These are phyloP conservation scores for Antheraea mylitta DNA, from an alignment of 1,140 invertebrate genomes.

Conservation along the genomic window DNA sequence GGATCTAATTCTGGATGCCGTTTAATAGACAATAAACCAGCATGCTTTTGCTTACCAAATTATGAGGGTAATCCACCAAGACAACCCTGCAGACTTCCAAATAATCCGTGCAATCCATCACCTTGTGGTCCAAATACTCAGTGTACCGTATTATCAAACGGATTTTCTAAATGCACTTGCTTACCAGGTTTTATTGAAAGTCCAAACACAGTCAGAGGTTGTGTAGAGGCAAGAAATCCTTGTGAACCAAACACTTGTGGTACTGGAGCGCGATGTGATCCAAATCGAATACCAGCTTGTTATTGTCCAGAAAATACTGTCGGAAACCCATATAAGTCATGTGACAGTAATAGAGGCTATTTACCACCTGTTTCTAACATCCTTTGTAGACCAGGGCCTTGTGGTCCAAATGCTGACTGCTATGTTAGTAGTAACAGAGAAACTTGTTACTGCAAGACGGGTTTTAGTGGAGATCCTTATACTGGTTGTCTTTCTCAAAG, in stretches of 20 bases:
- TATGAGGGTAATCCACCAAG: constrained; percentile 92
- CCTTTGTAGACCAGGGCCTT: constrained; percentile 87
- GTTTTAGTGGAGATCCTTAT: constrained; percentile 89
- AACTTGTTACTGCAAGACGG: constrained; percentile 88
- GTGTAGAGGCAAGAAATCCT: constrained; percentile 86
- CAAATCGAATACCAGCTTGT: constrained; percentile 86
- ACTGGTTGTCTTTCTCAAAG: constrained; percentile 83
- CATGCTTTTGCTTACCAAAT: constrained; percentile 92
- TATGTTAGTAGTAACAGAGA: constrained; percentile 87
- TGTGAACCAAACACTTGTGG: constrained; percentile 92
- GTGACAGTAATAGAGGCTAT: constrained; percentile 78
- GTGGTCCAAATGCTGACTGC: constrained; percentile 89
- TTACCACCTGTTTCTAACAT: constrained; percentile 70
- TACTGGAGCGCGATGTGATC: constrained; percentile 87
- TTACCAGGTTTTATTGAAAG: constrained; percentile 90
- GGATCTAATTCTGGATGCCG: constrained; percentile 90
- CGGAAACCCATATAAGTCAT: constrained; percentile 89
- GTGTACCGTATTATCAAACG: constrained; percentile 88
- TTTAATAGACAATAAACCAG: constrained; percentile 83
- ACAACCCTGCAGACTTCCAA: constrained; percentile 82
- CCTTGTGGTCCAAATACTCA: constrained; percentile 94
- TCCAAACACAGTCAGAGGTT: constrained; percentile 92
- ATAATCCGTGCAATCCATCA: constrained; percentile 89
- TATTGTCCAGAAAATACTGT: constrained; percentile 87
- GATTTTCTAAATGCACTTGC: constrained; percentile 93